A percentile compares a stretch with the other conserved stretches of the same genome.
These are phyloP conservation scores for Tachysurus fulvidraco DNA, from an alignment of 2,113 vertebrate genomes.

Conservation along the genomic window DNA sequence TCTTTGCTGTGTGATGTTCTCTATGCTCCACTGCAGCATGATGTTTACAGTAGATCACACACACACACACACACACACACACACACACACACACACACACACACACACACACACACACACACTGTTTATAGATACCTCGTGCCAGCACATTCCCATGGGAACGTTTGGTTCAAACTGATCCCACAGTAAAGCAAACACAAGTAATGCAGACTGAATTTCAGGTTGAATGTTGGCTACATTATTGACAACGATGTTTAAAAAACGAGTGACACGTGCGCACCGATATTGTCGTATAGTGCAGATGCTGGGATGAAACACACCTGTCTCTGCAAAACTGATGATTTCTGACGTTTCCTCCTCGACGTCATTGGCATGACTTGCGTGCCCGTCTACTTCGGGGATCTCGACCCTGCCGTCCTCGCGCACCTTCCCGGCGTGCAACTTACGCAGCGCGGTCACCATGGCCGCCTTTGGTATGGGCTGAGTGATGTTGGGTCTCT, in stretches of 20 bases:
- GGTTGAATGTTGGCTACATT: not conserved
- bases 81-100: not conserved
- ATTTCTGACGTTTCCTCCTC: constrained; percentile 96
- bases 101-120: constrained; percentile 6
- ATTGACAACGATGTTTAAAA: not conserved
- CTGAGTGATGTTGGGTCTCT: constrained; percentile 96
- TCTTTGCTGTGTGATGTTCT: constrained; percentile 14
- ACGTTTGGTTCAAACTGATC: constrained; percentile 16
- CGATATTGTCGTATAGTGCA: not conserved
- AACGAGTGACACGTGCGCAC: not conserved
- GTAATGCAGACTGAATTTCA: not conserved
- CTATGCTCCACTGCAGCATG: not conserved
- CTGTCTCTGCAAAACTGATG: constrained; percentile 98
- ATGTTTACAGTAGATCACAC: constrained; percentile 27
- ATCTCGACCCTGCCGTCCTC: constrained; percentile 94
- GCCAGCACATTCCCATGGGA: constrained; percentile 26
- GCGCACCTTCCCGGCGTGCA: constrained; percentile 92
- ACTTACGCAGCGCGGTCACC: constrained; percentile 94
- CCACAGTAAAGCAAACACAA: constrained; percentile 16
- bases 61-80: not conserved
- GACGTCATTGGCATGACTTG: constrained; percentile 72
- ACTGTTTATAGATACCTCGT: constrained; percentile 39
- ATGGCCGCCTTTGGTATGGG: constrained; percentile 93
- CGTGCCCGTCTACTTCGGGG: constrained; percentile 86
- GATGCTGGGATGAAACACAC: constrained; percentile 69